A percentile compares a stretch with the other conserved stretches of the same genome.
These are phyloP conservation scores for Leptopilina boulardi DNA, from an alignment of 1,140 invertebrate genomes.

Conservation along the genomic window DNA sequence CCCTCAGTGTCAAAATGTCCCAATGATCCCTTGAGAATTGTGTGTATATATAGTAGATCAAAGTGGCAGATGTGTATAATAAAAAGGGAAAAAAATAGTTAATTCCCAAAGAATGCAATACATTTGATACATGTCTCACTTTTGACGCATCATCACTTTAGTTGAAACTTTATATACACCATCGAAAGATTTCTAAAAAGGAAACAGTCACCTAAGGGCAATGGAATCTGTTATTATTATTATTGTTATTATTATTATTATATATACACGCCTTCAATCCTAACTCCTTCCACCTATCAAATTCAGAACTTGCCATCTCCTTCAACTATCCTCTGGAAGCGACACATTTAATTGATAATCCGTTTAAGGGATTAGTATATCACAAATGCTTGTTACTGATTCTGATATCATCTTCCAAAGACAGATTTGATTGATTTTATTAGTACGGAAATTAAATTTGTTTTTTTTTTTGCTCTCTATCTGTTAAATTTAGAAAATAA, in stretches of 20 bases:
- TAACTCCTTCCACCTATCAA: conserved; percentile 41
- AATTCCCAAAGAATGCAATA: conserved; percentile 22
- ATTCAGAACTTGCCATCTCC: conserved; percentile 32
- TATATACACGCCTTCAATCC: conserved; percentile 40
- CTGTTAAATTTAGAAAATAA: too few species aligned
- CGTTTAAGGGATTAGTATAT: conserved; percentile 75
- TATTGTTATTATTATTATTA: too few species aligned
- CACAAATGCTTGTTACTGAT: conserved; percentile 67
- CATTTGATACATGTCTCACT: neutral
- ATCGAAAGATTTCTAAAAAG: conserved; percentile 42
- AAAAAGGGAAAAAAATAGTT: conserved; percentile 23
- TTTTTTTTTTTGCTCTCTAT: too few species aligned
- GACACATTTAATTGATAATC: conserved; percentile 75
- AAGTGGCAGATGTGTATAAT: conserved; percentile 13
- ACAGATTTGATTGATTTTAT: conserved; percentile 44
- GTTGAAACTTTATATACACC: conserved; percentile 51
- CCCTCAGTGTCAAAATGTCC: neutral
- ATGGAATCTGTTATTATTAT: conserved; percentile 31
- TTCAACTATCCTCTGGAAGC: conserved; percentile 41
- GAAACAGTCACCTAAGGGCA: conserved; percentile 37
- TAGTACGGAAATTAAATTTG: neutral
- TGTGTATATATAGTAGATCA: neutral
- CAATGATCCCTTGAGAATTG: conserved; percentile 10
- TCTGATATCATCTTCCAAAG: conserved; percentile 66
- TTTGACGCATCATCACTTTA: conserved; percentile 5